Base-by-base conservation (phyloP, 1,140 invertebrate genomes). In the Drosophila parabipectinata region DNA sequence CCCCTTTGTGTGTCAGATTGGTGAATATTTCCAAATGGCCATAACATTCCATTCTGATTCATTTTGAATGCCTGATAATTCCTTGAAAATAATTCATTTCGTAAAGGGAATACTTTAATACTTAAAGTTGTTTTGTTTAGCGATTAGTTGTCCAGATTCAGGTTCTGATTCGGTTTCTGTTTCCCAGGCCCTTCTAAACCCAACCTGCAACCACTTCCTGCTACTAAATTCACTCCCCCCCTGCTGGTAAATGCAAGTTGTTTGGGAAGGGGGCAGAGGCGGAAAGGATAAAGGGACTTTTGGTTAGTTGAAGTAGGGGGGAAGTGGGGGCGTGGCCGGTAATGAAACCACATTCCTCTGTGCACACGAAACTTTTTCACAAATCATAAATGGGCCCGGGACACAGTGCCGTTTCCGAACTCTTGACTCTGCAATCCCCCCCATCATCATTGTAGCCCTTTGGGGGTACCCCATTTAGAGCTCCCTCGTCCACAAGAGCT, bases 361-460 rank as follows among this genome's bases (percentile, higher is more conserved):
- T 37, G 48, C 34, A 53, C 45, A 37, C 32, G 52, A 44, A 64
- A 75, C 54, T 64, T 74, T 69, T 75, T 74, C 53, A 30, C 34
- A 58, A 66, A 66, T 66, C 72, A 74, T 66, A 74, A 75, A 74
- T 66, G 69, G 45, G 10, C 61, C 10, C 50, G 6, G 60, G 30
- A 32, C 34, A 28, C 28, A 45, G 9, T 34, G 34, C 26, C 34
- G n/a, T 50, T 48, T 6, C 48, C 30, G 15, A 60, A 24, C 48
- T 8, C 8, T 44, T 44, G 32, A 52, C 24, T 28, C 14, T 9
- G 8, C n/a, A 4, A 8, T 15, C 4, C n/a, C 37, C 24, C 24
- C 30, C 18, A 18, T 18, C 18, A 18, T 26, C 6, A 28, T 50
- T 58, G 9, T 9, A 59, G 9, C 18, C 21, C 28, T 28, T 44